These are phyloP conservation scores for Eupsittula cactorum DNA, from an alignment of 2,113 vertebrate genomes.

Conservation along the genomic window DNA sequence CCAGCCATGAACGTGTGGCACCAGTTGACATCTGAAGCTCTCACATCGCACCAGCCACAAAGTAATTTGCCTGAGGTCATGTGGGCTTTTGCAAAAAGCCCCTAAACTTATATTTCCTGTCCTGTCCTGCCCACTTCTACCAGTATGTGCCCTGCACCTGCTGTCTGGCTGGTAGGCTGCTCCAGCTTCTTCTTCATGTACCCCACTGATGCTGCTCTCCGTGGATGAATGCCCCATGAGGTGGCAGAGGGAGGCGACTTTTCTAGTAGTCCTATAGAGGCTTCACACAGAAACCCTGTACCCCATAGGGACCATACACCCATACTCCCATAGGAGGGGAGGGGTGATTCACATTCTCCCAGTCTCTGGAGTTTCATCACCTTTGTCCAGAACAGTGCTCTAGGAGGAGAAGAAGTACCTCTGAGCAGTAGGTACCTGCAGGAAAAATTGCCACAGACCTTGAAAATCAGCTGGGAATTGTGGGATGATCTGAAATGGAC, in stretches of 20 bases:
- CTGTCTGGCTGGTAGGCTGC: neutral
- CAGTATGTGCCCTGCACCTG: fast-evolving
- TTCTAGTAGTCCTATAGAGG: neutral
- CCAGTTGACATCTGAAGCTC: too few species aligned
- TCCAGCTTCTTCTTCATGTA: neutral
- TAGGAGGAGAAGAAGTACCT: neutral
- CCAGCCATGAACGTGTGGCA: neutral
- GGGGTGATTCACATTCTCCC: neutral
- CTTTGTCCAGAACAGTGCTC: neutral
- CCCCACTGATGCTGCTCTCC: too few species aligned
- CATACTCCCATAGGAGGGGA: neutral
- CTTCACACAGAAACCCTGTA: neutral
- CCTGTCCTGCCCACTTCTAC: neutral
- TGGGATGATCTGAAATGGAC: neutral
- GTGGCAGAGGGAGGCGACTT: neutral
- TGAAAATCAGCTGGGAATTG: neutral
- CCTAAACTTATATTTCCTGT: neutral
- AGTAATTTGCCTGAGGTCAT: neutral
- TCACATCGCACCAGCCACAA: neutral
- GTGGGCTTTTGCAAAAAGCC: fast-evolving
- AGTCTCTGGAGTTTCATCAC: neutral
- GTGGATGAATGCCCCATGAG: neutral
- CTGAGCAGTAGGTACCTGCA: neutral
- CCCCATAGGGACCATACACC: neutral
- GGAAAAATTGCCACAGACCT: neutral